Evolutionary conservation across 2,888 invertebrate genomes (phyloP).

Genomic region (Lamproptera curius): DNA sequence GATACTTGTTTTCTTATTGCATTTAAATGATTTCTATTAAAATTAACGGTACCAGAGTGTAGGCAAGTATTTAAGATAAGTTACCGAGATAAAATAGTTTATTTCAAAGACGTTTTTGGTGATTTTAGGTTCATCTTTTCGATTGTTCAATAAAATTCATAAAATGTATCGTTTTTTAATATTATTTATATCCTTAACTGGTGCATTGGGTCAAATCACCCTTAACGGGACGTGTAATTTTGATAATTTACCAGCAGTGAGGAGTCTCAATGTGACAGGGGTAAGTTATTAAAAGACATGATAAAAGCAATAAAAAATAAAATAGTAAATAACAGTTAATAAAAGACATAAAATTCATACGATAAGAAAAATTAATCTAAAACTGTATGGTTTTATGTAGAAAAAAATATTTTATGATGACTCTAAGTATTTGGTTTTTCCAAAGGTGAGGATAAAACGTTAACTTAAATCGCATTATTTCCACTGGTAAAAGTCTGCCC

Average conservation of each 20-base stretch:
- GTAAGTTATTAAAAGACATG: constrained; percentile 5
- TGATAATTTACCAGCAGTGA: constrained; percentile 3
- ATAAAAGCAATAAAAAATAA: too few relatives aligned
- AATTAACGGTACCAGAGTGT: not conserved
- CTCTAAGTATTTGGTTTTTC: too few relatives aligned
- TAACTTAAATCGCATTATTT: too few relatives aligned
- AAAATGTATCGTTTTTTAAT: constrained; percentile 9
- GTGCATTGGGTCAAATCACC: constrained; percentile 7
- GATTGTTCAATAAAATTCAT: not conserved
- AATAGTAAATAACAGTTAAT: too few relatives aligned
- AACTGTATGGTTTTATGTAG: too few relatives aligned
- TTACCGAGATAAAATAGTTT: not conserved
- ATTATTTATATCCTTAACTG: constrained; percentile 3
- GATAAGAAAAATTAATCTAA: too few relatives aligned
- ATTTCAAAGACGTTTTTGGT: not conserved
- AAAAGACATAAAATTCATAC: too few relatives aligned
- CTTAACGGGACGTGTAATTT: constrained; percentile 17
- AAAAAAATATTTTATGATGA: too few relatives aligned
- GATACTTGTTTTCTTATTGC: not conserved
- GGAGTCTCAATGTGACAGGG: constrained; percentile 11
- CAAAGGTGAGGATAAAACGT: too few relatives aligned
- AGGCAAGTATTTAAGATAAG: constrained; percentile 7
- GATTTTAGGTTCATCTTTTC: not conserved
- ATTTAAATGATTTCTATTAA: not conserved
- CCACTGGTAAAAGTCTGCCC: too few relatives aligned